Conservation (phyloP, 2,797 vertebrate species). For the Phrynocephalus guinanensis region DNA sequence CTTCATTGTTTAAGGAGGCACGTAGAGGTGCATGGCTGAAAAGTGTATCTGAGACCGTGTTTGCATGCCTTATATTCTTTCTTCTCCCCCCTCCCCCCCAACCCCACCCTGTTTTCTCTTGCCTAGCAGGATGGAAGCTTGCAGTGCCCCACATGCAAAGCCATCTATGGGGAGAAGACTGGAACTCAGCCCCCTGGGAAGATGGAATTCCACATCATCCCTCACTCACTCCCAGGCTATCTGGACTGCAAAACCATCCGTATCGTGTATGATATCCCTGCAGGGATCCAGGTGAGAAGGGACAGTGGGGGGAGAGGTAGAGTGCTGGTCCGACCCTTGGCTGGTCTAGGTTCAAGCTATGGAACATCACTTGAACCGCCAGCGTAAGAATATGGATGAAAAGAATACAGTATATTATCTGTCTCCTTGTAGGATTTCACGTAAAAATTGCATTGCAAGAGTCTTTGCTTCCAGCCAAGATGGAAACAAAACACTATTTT, state of each 20-base stretch:
- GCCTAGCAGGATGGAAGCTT: conserved; percentile 90
- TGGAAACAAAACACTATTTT: too few species aligned
- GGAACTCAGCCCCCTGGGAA: conserved; percentile 96
- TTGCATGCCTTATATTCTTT: neutral
- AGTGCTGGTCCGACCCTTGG: neutral
- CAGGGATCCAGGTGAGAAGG: conserved; percentile 89
- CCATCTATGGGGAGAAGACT: conserved; percentile 95
- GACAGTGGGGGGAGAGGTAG: neutral
- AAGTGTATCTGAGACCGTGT: too few species aligned
- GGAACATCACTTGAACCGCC: neutral
- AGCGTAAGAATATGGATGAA: too few species aligned
- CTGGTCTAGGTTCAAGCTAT: neutral
- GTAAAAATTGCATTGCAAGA: too few species aligned
- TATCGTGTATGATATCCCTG: conserved; percentile 95
- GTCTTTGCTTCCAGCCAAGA: too few species aligned
- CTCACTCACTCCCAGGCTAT: conserved; percentile 92
- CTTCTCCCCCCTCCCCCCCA: neutral
- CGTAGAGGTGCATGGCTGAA: neutral
- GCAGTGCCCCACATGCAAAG: conserved; percentile 95
- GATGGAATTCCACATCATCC: conserved; percentile 96
- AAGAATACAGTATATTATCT: too few species aligned
- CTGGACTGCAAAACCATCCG: conserved; percentile 91
- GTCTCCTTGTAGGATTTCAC: too few species aligned
- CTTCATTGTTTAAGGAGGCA: neutral
- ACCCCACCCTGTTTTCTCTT: fast-evolving